Evolutionary conservation across 1,140 invertebrate genomes (phyloP).

Genomic region (Elymnias hypermnestra): DNA sequence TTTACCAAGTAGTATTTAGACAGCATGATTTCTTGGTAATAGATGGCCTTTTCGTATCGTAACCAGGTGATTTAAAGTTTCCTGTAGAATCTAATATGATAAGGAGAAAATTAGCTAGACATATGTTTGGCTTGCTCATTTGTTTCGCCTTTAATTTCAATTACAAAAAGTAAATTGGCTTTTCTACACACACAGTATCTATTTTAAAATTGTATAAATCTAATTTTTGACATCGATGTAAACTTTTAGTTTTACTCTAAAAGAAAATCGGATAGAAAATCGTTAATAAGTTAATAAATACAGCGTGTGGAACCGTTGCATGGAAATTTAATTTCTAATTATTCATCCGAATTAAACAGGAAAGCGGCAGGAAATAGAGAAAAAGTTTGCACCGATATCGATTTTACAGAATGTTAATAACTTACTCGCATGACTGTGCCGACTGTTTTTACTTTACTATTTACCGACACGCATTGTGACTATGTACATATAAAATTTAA

Average conservation of each 20-base stretch:
- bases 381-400: conserved; percentile 19
- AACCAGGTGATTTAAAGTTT: no score
- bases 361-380: conserved; percentile 11
- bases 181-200: no score
- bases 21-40: no score
- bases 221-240: not conserved
- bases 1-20: no score
- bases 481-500: conserved; percentile 20
- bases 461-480: conserved; percentile 24
- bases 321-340: conserved; percentile 8
- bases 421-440: conserved; percentile 27
- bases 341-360: conserved; percentile 17
- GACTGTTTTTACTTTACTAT: conserved; percentile 22
- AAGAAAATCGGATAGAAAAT: not conserved
- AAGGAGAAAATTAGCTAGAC: no score
- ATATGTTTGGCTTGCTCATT: no score
- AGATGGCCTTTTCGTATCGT: no score
- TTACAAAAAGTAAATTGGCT: no score
- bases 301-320: not conserved
- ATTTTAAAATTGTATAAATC: no score
- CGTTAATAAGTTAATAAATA: not conserved
- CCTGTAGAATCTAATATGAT: no score
- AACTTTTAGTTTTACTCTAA: not conserved
- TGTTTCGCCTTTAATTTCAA: no score
- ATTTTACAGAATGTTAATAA: conserved; percentile 19